A percentile compares a stretch with the other conserved stretches of the same genome.
These are phyloP conservation scores for Diabrotica balteata DNA, from an alignment of 2,888 invertebrate genomes.

Conservation along the genomic window DNA sequence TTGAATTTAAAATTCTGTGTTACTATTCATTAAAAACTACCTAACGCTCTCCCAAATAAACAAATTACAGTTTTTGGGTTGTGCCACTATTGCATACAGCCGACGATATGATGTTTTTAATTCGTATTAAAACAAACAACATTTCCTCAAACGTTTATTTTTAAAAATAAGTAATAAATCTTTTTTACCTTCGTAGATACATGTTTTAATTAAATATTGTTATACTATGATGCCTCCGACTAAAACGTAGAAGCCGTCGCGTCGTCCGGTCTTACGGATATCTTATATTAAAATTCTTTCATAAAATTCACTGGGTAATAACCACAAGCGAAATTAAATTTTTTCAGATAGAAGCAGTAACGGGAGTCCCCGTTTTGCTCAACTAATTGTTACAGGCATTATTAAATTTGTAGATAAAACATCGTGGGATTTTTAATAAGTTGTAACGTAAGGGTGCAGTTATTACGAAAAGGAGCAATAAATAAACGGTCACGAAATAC, in stretches of 20 bases:
- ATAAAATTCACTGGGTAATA: constrained; percentile 31
- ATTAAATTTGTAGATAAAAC: constrained; percentile 14
- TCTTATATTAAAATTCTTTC: constrained; percentile 39
- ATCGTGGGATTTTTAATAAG: background rate
- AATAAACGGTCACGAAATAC: too few relatives aligned
- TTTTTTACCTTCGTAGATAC: constrained; percentile 3
- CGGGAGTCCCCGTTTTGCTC: constrained; percentile 14
- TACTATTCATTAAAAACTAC: too few relatives aligned
- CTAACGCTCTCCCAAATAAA: too few relatives aligned
- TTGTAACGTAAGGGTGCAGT: too few relatives aligned
- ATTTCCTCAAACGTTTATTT: too few relatives aligned
- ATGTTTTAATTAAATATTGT: constrained; percentile 41
- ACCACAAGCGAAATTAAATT: constrained; percentile 35
- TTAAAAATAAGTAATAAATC: background rate
- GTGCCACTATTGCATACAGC: too few relatives aligned
- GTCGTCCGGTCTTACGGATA: constrained; percentile 19
- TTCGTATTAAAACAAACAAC: too few relatives aligned
- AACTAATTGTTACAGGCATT: constrained; percentile 12
- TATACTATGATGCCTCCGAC: constrained; percentile 18
- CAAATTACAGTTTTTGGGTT: too few relatives aligned
- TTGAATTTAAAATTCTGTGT: too few relatives aligned
- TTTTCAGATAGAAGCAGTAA: constrained; percentile 18
- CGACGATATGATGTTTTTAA: too few relatives aligned
- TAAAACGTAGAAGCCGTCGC: constrained; percentile 26
- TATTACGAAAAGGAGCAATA: too few relatives aligned